Evolutionary conservation across 2,797 vertebrate genomes (phyloP), one percentile per base, ranked within the genome.

Genomic region (Manis crassicaudata): DNA sequence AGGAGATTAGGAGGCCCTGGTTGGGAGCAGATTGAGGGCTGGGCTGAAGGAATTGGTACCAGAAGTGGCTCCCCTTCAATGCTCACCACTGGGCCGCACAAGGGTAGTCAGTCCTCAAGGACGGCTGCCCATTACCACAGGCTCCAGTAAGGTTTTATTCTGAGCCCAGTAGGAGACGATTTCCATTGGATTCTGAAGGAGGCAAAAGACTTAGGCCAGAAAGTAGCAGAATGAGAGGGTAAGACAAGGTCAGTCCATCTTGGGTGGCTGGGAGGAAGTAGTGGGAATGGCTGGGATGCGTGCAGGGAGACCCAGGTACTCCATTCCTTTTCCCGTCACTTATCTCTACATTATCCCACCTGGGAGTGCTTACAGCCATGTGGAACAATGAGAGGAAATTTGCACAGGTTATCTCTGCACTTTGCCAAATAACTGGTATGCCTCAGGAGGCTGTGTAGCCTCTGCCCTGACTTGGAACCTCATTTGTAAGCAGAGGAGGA

Each of bases 351-450:
- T 88, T 25, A 95, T 87, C 70, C 93, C 58, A 56, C 88, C 82
- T 96, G 89, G 88, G 91, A 95, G 90, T 85, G 94, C 85, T 87
- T 94, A 88, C 32, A 76, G 54, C 80, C 62, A 35, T 75, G 87
- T 81, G 90, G 96, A 97, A 97, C 95, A 96, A 93, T 96, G 94
- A 50, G 63, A 96, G 94, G 97, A 96, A 96, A 96, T 93, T 92
- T 94, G 93, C 68, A 50, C 88, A 81, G 82, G 84, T 93, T 97
- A 95, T 97, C 89, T 95, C 85, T 92, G 87, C 6, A 32, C 58
- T 93, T 91, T 91, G 87, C 95, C 95, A 94, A 90, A 70, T 92
- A 93, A 80, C 67, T 94, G 90, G 89, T 77, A 70, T 92, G 32
- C 56, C 14, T 56, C 25, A 80, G 60, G 63, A 67, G 89, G 50